phyloP scores from a whole-genome alignment of 2,113 vertebrate species.

The Garra rufa region DNA sequence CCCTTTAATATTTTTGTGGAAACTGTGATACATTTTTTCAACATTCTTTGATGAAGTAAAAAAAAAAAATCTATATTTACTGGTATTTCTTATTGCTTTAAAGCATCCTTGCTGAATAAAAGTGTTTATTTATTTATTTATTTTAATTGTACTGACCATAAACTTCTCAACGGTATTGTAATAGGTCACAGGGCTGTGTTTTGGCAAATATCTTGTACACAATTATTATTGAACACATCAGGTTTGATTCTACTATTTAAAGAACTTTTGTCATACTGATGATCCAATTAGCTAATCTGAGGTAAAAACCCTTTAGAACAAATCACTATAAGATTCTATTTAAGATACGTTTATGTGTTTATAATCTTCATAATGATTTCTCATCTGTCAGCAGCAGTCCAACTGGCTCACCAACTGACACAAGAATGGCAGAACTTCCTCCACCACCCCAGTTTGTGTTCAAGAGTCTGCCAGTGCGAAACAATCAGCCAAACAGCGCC shows the following conservation, averaged over 20 bases:
- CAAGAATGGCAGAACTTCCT: constrained; percentile 62
- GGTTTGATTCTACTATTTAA: neutral
- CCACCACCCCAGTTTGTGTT: constrained; percentile 71
- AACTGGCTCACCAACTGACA: constrained; percentile 65
- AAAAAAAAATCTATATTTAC: too few species aligned
- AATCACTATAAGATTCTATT: neutral
- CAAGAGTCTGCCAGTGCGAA: constrained; percentile 69
- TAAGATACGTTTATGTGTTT: neutral
- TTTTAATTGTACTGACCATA: neutral
- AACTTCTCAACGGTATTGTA: neutral
- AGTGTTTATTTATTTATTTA: neutral
- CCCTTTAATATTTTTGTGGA: too few species aligned
- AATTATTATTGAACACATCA: neutral
- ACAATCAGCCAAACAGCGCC: constrained; percentile 78
- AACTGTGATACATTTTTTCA: too few species aligned
- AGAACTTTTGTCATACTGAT: neutral
- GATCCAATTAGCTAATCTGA: neutral
- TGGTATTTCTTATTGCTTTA: too few species aligned
- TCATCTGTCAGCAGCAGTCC: constrained; percentile 74
- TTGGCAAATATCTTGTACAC: neutral
- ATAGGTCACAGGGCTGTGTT: neutral
- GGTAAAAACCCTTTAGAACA: neutral
- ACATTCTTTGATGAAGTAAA: too few species aligned
- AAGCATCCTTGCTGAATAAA: neutral
- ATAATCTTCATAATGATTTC: neutral